phyloP scores from a whole-genome alignment of 2,888 invertebrate species.

The Malthinus seriepunctatus region DNA sequence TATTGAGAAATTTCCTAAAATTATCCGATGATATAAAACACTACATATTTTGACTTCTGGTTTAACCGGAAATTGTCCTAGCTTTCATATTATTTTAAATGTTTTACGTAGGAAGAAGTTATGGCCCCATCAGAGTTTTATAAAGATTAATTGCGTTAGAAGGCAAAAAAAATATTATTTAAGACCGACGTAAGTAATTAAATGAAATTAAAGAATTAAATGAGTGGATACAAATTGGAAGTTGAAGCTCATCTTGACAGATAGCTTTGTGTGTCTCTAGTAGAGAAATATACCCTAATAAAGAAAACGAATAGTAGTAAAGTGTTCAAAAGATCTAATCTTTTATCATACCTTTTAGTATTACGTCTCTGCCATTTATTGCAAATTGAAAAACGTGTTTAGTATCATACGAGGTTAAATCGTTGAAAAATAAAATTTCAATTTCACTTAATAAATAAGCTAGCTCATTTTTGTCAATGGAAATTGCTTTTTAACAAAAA shows the following conservation, averaged over 20 bases:
- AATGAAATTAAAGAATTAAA: conserved; percentile 26
- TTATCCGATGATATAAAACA: no score
- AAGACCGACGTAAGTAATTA: conserved; percentile 13
- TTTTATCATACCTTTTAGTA: conserved; percentile 19
- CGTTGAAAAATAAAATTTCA: not conserved
- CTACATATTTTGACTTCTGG: no score
- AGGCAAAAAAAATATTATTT: conserved; percentile 1
- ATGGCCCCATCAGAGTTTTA: no score
- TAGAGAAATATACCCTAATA: conserved; percentile 27
- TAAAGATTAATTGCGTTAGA: not conserved
- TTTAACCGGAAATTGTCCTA: no score
- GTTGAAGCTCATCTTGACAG: conserved; percentile 25
- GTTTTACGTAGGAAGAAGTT: no score
- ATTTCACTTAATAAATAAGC: no score
- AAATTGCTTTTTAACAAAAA: no score
- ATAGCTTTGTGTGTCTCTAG: conserved; percentile 20
- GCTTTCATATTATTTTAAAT: no score
- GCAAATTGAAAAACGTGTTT: conserved; percentile 18
- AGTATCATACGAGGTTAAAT: not conserved
- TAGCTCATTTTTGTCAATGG: no score
- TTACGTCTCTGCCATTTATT: conserved; percentile 6
- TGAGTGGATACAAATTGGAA: conserved; percentile 23
- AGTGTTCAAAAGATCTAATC: conserved; percentile 13
- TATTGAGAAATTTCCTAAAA: no score
- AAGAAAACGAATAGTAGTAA: conserved; percentile 20